Evolutionary conservation across 2,113 vertebrate species (phyloP).

Genomic region (Zapornia atra): DNA sequence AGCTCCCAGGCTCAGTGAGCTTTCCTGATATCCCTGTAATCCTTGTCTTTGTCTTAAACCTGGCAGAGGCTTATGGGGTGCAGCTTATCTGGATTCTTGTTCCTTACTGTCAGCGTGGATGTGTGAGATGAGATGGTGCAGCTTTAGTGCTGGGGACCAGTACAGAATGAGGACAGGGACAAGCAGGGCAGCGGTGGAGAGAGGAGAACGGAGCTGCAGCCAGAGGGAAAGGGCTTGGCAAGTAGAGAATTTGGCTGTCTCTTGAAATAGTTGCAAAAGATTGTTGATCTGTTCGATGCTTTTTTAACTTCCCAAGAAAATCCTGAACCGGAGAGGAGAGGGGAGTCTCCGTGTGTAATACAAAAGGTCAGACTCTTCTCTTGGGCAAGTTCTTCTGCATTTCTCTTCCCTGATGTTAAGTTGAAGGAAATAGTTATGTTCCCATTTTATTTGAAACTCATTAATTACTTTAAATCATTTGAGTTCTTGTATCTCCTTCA

Average conservation of each 20-base stretch:
- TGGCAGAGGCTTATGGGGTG: neutral
- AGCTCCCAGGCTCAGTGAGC: neutral
- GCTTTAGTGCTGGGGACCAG: neutral
- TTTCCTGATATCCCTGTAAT: neutral
- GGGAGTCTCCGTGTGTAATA: neutral
- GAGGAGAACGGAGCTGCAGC: neutral
- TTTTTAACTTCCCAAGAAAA: neutral
- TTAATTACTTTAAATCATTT: conserved; percentile 28
- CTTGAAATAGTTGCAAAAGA: neutral
- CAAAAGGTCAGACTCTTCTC: neutral
- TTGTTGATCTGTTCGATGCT: neutral
- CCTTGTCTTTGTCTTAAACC: neutral
- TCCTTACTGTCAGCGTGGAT: neutral
- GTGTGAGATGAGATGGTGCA: neutral
- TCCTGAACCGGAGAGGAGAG: neutral
- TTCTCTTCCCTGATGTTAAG: neutral
- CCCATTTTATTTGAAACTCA: conserved; percentile 26
- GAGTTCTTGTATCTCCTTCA: neutral
- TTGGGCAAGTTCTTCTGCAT: neutral
- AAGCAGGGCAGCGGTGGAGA: neutral
- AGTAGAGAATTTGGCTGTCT: neutral
- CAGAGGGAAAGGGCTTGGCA: neutral
- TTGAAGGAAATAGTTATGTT: conserved; percentile 2
- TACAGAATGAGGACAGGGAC: neutral
- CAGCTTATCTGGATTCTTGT: neutral